These are phyloP conservation scores for Psittacula cyanocephala DNA, from an alignment of 2,113 vertebrate species.

Conservation along the genomic window DNA sequence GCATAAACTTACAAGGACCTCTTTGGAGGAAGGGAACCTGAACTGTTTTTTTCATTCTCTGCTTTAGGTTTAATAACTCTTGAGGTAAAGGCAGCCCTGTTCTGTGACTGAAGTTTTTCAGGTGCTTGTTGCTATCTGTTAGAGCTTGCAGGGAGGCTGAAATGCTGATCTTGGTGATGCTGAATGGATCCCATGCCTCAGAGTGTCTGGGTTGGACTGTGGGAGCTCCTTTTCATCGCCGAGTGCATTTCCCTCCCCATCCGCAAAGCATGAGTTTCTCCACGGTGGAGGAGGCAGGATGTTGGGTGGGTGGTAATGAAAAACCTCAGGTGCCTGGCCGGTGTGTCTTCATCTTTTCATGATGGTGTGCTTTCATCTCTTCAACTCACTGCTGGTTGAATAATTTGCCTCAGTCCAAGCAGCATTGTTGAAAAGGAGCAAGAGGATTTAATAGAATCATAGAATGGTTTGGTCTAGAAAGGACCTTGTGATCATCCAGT, in stretches of 20 bases:
- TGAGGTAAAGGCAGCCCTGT: background rate
- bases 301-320: background rate
- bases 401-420: background rate
- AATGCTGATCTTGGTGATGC: background rate
- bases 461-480: background rate
- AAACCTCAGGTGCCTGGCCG: background rate
- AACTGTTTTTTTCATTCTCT: background rate
- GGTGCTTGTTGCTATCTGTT: background rate
- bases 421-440: background rate
- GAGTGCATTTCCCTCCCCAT: accelerated
- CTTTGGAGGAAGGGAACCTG: background rate
- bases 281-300: accelerated
- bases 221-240: background rate
- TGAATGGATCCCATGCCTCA: background rate
- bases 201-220: background rate
- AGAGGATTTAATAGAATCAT: background rate
- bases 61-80: background rate
- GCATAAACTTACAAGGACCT: background rate
- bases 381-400: background rate
- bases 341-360: background rate
- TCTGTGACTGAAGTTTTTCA: background rate
- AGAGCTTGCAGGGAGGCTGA: background rate
- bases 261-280: background rate
- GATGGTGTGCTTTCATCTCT: background rate
- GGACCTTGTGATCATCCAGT: background rate